Evolutionary conservation across 2,888 invertebrate species (phyloP), one percentile per base, ranked within the genome.

Genomic region (Heteromyza rotundicornis): DNA sequence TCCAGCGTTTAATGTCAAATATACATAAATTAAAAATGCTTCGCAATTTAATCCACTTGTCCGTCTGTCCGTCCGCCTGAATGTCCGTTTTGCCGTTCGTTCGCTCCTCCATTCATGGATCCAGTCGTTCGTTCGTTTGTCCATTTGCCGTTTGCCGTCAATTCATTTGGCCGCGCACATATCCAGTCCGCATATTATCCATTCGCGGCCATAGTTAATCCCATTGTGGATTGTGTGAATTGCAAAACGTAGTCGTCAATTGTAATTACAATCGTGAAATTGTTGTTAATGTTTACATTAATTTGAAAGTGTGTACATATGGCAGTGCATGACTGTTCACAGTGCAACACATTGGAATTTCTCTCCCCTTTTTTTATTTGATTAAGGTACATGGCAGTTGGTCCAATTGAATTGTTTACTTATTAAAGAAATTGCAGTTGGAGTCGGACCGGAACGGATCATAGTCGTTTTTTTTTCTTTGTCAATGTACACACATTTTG

Each of bases 231-330:
- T 67, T 63, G 57, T 64, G 47, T 54, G 64, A 63, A 67, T 65
- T 65, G 60, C 58, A 59, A 62, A 63, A 53, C 55, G 59, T 60
- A 64, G 62, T 67, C 63, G 65, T 65, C 60, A 62, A 51, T 67
- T 67, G 64, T 64, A 67, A 67, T 67, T 67, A 67, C 67, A 62
- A 65, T 61, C 64, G 63, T 59, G 61, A 62, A 67, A 63, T 63
- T 59, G 62, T 65, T 67, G 64, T 64, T 65, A 64, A 64, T 64
- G 51, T 59, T 60, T 60, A 49, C 60, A 62, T 62, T 62, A 60
- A 62, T 60, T 60, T 50, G n/a, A 35, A 58, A 24, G 19, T 35
- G 17, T 2, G 20, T 40, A n/a, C 40, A 40, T n/a, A n/a, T 40
- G 40, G 5, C n/a, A n/a, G n/a, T n/a, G n/a, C n/a, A n/a, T n/a